Evolutionary conservation across 2,888 invertebrate genomes (phyloP), one percentile per base, ranked within the genome.

Genomic region (Hirudinaria manillensis): DNA sequence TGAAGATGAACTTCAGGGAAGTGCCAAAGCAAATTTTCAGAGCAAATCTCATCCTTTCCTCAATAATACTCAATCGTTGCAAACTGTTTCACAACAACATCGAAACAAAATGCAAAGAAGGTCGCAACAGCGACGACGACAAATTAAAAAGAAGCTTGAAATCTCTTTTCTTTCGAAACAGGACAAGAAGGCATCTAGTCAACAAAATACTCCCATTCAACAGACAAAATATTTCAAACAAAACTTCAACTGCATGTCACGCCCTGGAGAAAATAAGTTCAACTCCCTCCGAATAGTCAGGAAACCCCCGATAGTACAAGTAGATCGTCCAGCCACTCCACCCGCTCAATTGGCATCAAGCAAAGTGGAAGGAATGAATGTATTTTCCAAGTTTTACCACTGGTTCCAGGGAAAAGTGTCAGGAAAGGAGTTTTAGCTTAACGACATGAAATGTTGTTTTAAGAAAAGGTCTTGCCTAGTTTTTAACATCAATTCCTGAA

Each of bases 111-210:
- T 61, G 61, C 24, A 61, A 29, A 61, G 29, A 61, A 2, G 61
- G 29, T 61, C 61, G 13, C 61, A 61, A n/a, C 61, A 61, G 61
- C 61, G 61, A 27, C 61, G 29, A 29, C 61, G 61, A 29, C 61
- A 61, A 27, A 24, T 61, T 10, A 61, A 13, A 61, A 61, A 61
- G 6, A 61, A 61, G 29, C 21, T 61, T 1, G 61, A 61, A 7
- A 24, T 27, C 19, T 24, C 29, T 29, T 61, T 61, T 29, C 24
- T 24, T 29, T 10, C 24, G 61, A 24, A 10, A 16, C 61, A 29
- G 29, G 24, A 29, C 61, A 61, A 61, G 61, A 29, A 24, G 24
- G 61, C 61, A 27, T 7, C 61, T n/a, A 61, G 24, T 61, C 61
- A 29, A 27, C 61, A 61, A 24, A 61, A 24, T 10, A 61, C 61